Base-by-base conservation (phyloP, 1,140 invertebrate genomes). In the Papilio aristodemus region DNA sequence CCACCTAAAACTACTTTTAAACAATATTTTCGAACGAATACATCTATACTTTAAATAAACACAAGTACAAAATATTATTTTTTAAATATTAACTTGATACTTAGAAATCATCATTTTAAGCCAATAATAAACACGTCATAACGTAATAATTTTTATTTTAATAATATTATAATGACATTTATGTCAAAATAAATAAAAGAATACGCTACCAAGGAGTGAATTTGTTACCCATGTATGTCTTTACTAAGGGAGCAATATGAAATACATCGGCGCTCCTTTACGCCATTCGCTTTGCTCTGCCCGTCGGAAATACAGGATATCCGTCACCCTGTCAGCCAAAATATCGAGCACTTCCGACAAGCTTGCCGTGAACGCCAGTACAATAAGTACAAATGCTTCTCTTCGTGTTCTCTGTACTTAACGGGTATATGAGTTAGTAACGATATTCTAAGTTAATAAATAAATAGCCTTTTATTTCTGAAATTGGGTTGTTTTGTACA, bases 101-200 rank as follows among this genome's bases (percentile, higher is more conserved):
- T n/a, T n/a, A n/a, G n/a, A n/a, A n/a, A n/a, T n/a, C n/a, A n/a
- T n/a, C n/a, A n/a, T 32, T 32, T 32, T 32, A 32, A 32, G 2
- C 27, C 27, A 32, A 32, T 32, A 3, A 3, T 32, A 32, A 3
- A 32, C 2, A 32, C 6, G 27, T n/a, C n/a, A n/a, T n/a, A n/a
- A n/a, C 27, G 2, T 32, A 32, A 2, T 3, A 3, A 32, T 32
- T 32, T 32, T 32, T 32, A 32, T 3, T 3, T 32, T 32, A 32
- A 2, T 32, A 32, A 32, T n/a, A n/a, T n/a, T n/a, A 46, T 1
- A 46, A 17, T 14, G 17, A 8, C 38, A 27, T 60, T 58, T 58
- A 59, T 27, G 27, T 54, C 27, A 69, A 68, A 60, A 22, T 60
- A 27, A 62, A 60, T 54, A 69, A 62, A 36, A 74, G 19, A 70